Evolutionary conservation across 2,113 vertebrate species (phyloP), one percentile per base, ranked within the genome.

Genomic region (Arenaria interpres): DNA sequence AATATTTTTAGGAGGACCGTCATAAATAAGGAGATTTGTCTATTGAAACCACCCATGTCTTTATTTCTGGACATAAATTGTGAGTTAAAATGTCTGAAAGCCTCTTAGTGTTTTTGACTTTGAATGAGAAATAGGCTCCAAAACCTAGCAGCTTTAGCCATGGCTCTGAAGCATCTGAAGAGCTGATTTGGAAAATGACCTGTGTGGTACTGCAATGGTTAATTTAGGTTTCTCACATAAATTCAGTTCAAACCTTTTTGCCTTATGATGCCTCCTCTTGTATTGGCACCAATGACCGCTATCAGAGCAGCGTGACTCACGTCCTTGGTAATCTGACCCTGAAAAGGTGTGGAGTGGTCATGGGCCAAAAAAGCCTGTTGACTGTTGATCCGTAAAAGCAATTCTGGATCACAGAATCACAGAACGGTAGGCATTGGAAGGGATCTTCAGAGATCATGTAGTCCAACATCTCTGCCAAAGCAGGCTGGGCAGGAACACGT

Each of bases 21-120:
- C 51, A 62, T 89, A 93, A 97, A 78, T 82, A 94, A 97, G 54
- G 56, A 75, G 93, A 33, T 64, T 79, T 63, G 68, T 89, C 80
- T 91, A 33, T 88, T 96, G 43, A 92, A 86, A 93, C 83, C 71
- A 85, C 69, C n/a, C 27, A 2, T 54, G 53, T 91, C 77, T 79
- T 41, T 62, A 71, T 48, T 97, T 97, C 59, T 84, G 59, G 57
- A 59, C 54, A 77, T 97, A 96, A 95, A 89, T 93, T 1, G 74
- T 54, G 35, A 94, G 16, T 72, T 88, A 83, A 74, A 50, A n/a
- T 63, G 83, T 83, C 11, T 30, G 50, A 63, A 85, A 57, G 4
- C 50, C 50, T 68, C 13, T 53, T 39, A 24, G 10, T 75, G 5
- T 15, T 67, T 74, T 78, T 88, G 23, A 39, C 48, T 80, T 69